These are phyloP conservation scores for Clarias macrocephalus DNA, from an alignment of 2,113 vertebrate genomes.

Conservation along the genomic window DNA sequence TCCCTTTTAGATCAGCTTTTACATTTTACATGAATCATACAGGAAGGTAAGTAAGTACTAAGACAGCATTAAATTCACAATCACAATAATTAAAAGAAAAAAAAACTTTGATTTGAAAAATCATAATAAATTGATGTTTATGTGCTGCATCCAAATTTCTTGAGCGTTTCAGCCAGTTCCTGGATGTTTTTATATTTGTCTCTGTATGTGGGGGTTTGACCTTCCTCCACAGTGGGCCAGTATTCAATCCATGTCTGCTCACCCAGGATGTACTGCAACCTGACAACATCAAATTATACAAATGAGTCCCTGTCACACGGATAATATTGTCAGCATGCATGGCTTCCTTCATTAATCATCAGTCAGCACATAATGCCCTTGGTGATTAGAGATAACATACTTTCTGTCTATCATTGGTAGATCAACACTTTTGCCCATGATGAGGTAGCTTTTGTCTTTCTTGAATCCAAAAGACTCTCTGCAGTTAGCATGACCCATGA, in stretches of 20 bases:
- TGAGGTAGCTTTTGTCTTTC: constrained; percentile 59
- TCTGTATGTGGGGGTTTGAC: constrained; percentile 12
- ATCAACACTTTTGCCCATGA: constrained; percentile 64
- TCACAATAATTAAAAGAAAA: constrained; percentile 14
- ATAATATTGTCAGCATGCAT: neutral
- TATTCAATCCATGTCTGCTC: constrained; percentile 72
- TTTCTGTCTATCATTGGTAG: neutral
- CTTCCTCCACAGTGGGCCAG: constrained; percentile 66
- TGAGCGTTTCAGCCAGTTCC: constrained; percentile 1
- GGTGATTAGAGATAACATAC: constrained; percentile 11
- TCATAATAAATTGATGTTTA: neutral
- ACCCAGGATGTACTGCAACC: constrained; percentile 65
- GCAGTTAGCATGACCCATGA: constrained; percentile 64
- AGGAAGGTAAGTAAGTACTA: too few species aligned
- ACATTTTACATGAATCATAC: too few species aligned
- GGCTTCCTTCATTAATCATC: neutral
- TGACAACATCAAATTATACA: constrained; percentile 38
- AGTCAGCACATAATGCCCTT: neutral
- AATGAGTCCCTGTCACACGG: neutral
- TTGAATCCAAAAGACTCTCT: constrained; percentile 54
- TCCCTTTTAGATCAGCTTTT: too few species aligned
- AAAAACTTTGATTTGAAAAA: neutral
- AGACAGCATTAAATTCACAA: neutral
- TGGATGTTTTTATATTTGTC: neutral
- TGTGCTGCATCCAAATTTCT: constrained; percentile 25